phyloP scores from a whole-genome alignment of 2,113 vertebrate species.

The Hemicordylus capensis region DNA sequence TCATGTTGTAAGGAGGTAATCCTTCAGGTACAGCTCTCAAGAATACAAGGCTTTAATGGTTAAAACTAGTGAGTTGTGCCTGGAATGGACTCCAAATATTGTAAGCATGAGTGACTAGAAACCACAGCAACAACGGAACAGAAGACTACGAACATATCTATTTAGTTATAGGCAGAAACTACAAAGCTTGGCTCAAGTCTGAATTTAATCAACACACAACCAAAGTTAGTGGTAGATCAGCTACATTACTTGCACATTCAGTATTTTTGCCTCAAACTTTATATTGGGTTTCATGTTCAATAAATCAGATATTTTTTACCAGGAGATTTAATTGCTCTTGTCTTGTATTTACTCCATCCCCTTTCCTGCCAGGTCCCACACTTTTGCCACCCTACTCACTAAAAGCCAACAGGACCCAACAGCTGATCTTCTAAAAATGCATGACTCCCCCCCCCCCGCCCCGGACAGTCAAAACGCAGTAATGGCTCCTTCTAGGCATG shows the following conservation, averaged over 20 bases:
- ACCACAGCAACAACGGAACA: conserved; percentile 4
- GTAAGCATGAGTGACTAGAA: neutral
- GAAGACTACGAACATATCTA: conserved; percentile 30
- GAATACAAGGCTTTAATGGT: too few species aligned
- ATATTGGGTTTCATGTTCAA: neutral
- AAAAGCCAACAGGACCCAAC: neutral
- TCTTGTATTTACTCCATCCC: too few species aligned
- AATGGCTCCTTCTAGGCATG: too few species aligned
- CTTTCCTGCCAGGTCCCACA: neutral
- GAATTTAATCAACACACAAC: too few species aligned
- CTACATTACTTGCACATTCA: neutral
- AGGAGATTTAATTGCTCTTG: too few species aligned
- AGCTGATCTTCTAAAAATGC: neutral
- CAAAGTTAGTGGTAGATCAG: too few species aligned
- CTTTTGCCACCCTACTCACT: too few species aligned
- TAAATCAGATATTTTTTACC: neutral
- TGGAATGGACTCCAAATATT: conserved; percentile 45
- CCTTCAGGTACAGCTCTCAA: too few species aligned
- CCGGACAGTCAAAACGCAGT: too few species aligned
- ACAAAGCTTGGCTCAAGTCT: conserved; percentile 28
- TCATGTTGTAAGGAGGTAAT: too few species aligned
- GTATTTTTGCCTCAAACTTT: neutral
- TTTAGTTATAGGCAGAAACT: neutral
- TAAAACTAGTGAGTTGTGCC: too few species aligned
- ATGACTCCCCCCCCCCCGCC: too few species aligned